Evolutionary conservation across 2,888 invertebrate species (phyloP).

Genomic region (Blastobasis lacticolella): DNA sequence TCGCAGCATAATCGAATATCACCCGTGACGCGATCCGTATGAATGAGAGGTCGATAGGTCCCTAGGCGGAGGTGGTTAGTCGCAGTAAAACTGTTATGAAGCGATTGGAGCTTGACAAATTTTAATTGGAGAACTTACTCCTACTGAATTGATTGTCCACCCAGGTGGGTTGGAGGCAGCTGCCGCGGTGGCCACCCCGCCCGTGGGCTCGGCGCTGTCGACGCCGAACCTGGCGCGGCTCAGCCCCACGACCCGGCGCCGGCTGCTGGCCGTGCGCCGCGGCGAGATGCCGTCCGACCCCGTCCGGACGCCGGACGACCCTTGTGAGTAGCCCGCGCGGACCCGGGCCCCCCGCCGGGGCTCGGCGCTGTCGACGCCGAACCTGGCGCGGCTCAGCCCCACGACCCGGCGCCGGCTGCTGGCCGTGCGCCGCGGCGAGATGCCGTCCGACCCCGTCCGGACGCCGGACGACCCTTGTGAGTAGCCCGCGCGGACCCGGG

Average conservation of each 20-base stretch:
- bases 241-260: constrained; percentile 50
- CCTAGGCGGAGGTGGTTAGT: too few relatives aligned
- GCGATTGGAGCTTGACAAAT: too few relatives aligned
- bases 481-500: constrained; percentile 21
- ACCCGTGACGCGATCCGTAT: too few relatives aligned
- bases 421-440: constrained; percentile 55
- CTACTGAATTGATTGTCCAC: too few relatives aligned
- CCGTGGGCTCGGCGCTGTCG: constrained; percentile 53
- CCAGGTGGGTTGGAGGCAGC: constrained; percentile 1
- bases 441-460: constrained; percentile 56
- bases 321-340: constrained; percentile 40
- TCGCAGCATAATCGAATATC: too few relatives aligned
- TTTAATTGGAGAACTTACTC: too few relatives aligned
- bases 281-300: constrained; percentile 65
- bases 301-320: constrained; percentile 51
- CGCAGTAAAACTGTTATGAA: too few relatives aligned
- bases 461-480: constrained; percentile 60
- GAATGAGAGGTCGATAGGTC: too few relatives aligned
- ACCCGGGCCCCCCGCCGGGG: constrained; percentile 46
- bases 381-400: constrained; percentile 48
- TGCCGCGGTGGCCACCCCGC: constrained; percentile 40
- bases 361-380: constrained; percentile 56
- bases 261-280: constrained; percentile 49
- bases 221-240: constrained; percentile 49
- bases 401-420: constrained; percentile 49